These are phyloP conservation scores for Torymus auratus DNA, from an alignment of 2,888 invertebrate genomes.

Conservation along the genomic window DNA sequence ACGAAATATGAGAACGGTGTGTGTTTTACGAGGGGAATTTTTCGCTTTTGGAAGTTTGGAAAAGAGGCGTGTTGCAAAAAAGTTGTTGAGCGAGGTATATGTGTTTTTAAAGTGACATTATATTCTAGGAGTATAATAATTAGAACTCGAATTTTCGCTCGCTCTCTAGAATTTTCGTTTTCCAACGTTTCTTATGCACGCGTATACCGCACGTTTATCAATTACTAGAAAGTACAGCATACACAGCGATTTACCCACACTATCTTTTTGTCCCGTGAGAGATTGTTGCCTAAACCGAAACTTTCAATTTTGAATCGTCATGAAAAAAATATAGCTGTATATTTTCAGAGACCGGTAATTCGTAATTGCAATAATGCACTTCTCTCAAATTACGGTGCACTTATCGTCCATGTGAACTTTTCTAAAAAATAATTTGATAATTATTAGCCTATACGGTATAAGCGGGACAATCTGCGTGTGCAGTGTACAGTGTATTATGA, in stretches of 20 bases:
- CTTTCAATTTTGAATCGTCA: background rate
- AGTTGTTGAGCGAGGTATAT: background rate
- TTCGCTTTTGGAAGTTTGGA: too few relatives aligned
- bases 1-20: too few relatives aligned
- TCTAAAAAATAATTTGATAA: conserved; percentile 40
- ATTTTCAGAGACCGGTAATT: background rate
- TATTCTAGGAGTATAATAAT: conserved; percentile 13
- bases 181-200: background rate
- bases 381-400: conserved; percentile 10
- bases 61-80: background rate
- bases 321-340: background rate
- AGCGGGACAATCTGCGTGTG: background rate
- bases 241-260: background rate
- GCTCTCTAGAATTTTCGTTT: conserved; percentile 6
- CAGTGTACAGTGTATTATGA: background rate
- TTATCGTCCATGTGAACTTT: conserved; percentile 25
- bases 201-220: background rate
- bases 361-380: background rate
- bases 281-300: background rate
- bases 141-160: background rate
- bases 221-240: conserved; percentile 33
- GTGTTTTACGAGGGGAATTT: too few relatives aligned
- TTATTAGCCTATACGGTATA: conserved; percentile 15
- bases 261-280: background rate
- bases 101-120: conserved; percentile 25